Evolutionary conservation across 1,140 invertebrate genomes (phyloP).

Genomic region (Halesus radiatus): DNA sequence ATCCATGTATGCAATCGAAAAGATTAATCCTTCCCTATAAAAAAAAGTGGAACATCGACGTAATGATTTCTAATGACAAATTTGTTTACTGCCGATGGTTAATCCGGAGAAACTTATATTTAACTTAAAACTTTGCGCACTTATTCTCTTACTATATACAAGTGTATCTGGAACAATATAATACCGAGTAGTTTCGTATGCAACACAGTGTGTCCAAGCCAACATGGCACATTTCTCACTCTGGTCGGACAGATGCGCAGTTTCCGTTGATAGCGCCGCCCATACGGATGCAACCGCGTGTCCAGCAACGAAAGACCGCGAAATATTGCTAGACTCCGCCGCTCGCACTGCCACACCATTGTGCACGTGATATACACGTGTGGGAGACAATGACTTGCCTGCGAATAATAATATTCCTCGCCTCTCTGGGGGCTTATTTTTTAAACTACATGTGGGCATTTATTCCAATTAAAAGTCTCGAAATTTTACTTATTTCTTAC

Average conservation of each 20-base stretch:
- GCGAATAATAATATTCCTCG: not conserved
- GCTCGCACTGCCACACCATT: not conserved
- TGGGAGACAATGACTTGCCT: conserved; percentile 8
- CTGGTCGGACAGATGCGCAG: conserved; percentile 31
- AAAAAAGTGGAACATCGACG: no score
- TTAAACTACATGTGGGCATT: no score
- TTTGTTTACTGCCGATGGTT: no score
- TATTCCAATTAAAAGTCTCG: not conserved
- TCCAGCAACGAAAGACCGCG: conserved; percentile 14
- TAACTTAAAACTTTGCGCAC: no score
- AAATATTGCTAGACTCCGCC: conserved; percentile 25
- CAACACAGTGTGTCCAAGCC: not conserved
- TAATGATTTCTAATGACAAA: no score
- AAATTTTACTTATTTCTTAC: not conserved
- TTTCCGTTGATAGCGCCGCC: conserved; percentile 12
- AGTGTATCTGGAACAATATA: no score
- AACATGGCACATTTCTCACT: not conserved
- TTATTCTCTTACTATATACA: no score
- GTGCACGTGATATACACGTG: not conserved
- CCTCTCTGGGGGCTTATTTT: not conserved
- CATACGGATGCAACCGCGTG: conserved; percentile 12
- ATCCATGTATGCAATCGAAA: no score
- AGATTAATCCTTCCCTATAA: no score
- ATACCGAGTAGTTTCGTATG: not conserved
- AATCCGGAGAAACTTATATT: no score